Conservation (phyloP, 2,888 invertebrate species). For the Melitaea athalia region DNA sequence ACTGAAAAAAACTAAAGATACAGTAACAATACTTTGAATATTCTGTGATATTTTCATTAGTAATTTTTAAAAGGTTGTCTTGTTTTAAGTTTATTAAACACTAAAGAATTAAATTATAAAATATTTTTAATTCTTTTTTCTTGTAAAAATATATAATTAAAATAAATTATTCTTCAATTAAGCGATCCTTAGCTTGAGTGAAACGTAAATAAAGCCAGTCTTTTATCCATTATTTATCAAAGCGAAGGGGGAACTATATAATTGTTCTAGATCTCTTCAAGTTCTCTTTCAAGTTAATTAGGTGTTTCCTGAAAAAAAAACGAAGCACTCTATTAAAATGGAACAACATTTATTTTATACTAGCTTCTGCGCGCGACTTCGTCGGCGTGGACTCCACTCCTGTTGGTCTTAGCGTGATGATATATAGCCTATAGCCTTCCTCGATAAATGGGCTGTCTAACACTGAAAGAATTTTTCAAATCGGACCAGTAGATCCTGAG, state of each 20-base stretch:
- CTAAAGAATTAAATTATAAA: background rate
- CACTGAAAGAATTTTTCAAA: too few species aligned
- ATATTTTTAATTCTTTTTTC: background rate
- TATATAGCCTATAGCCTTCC: too few species aligned
- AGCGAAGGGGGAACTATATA: background rate
- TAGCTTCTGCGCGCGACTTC: too few species aligned
- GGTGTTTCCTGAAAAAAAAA: constrained; percentile 6
- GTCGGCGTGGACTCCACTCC: too few species aligned
- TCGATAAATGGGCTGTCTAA: too few species aligned
- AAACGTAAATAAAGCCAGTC: background rate
- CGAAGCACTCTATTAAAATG: background rate
- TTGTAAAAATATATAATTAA: background rate
- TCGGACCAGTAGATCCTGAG: too few species aligned
- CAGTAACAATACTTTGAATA: too few species aligned
- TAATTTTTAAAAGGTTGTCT: too few species aligned
- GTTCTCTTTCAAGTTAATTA: constrained; percentile 5
- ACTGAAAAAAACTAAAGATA: too few species aligned
- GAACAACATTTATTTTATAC: background rate
- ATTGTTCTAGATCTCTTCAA: background rate
- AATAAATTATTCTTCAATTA: background rate
- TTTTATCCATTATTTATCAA: background rate
- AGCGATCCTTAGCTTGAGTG: background rate
- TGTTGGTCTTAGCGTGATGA: too few species aligned
- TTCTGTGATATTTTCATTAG: too few species aligned
- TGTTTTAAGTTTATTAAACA: background rate